Evolutionary conservation across 53 echinoderm and acorn worm species (phyloP), one percentile per base, ranked within the genome.

Genomic region (Actinopyga echinites): DNA sequence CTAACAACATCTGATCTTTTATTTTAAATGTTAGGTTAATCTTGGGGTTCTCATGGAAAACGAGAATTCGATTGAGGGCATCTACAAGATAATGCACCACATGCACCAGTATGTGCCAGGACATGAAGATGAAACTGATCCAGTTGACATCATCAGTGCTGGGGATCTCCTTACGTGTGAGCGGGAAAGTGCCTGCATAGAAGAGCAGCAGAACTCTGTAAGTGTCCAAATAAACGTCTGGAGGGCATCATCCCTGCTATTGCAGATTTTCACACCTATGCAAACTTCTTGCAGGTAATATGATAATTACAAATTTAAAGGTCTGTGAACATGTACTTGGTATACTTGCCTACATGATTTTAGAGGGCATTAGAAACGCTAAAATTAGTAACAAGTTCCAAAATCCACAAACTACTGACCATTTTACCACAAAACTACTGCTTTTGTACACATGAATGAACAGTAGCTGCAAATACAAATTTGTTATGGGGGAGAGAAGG

Each of bases 251-350:
- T 79, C 13, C 79, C 57, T 57, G 79, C 32, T 34, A 30, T 79
- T 57, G 79, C 79, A 30, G 59, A 79, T 79, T 79, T 79, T 59
- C 79, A 79, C 79, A 79, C 79, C 1, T 79, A 57, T 57, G 79
- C 78, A 56, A 79, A 79, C 59, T 79, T 79, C 57, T 79, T 79
- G 79, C 37, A 37, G 37, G 37, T 37, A 37, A 37, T 37, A 37
- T 37, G 4, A 37, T 37, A 37, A 37, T 37, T 37, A 37, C 37
- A 37, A 37, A 37, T 37, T 3, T 37, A 37, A 37, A 37, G 37
- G 37, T 37, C 37, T 37, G 37, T 37, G 7, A 37, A 37, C 37
- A 37, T 37, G 37, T 37, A 37, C 37, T 37, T 5, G 37, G 3
- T 7, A 37, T 37, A 37, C 37, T 5, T 37, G 37, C 37, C 7